A percentile compares a stretch with the other conserved stretches of the same genome.
These are phyloP conservation scores for Myodes glareolus DNA, from an alignment of 2,113 vertebrate species.

Conservation along the genomic window DNA sequence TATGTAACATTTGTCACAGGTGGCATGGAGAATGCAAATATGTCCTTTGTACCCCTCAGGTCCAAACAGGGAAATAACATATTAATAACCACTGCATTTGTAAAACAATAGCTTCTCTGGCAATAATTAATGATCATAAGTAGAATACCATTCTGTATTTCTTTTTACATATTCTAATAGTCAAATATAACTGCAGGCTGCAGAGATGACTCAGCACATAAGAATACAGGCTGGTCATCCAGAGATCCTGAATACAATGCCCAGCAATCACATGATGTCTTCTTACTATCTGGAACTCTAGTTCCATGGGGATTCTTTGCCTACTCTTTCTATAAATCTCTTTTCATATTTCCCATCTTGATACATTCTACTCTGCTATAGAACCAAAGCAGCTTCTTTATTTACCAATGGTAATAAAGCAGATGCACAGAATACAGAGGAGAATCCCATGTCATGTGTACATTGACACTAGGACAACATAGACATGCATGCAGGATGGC, in stretches of 20 bases:
- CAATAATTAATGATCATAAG: background rate
- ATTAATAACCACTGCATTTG: background rate
- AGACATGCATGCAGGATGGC: background rate
- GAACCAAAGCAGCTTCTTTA: no score
- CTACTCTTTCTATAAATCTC: no score
- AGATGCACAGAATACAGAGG: no score
- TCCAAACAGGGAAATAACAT: background rate
- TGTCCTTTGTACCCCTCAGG: background rate
- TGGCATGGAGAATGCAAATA: background rate
- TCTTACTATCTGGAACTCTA: background rate
- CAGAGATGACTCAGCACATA: background rate
- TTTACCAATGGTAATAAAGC: no score
- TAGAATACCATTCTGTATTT: background rate
- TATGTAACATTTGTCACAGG: background rate
- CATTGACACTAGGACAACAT: background rate
- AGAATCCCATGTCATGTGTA: no score
- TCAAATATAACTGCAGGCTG: background rate
- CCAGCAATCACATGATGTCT: background rate
- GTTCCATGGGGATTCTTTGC: background rate
- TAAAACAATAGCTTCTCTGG: background rate
- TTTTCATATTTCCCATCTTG: background rate
- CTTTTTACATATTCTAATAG: background rate
- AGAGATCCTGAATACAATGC: background rate
- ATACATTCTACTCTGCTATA: no score
- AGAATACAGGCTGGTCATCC: background rate